Conservation (phyloP, 2,888 invertebrate species). For the Sclerodermus sp. region DNA sequence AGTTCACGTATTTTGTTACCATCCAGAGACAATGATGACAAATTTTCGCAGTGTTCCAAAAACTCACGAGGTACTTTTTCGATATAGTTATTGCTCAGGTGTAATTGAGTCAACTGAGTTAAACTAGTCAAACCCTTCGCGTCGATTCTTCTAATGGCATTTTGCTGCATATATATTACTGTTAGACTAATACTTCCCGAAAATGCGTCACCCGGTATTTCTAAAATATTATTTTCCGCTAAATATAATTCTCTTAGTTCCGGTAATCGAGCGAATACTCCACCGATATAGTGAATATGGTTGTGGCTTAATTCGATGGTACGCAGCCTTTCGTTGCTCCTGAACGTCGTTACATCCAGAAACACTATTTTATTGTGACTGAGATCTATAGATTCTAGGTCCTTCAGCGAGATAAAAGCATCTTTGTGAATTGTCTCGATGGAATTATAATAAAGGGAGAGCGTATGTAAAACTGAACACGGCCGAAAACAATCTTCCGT, state of each 20-base stretch:
- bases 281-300: constrained; percentile 82
- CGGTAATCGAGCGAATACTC: constrained; percentile 78
- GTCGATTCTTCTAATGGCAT: constrained; percentile 79
- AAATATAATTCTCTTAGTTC: constrained; percentile 81
- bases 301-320: constrained; percentile 88
- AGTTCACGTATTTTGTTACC: constrained; percentile 81
- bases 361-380: constrained; percentile 84
- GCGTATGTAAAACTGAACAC: constrained; percentile 76
- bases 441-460: constrained; percentile 83
- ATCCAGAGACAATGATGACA: constrained; percentile 83
- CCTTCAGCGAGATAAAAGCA: constrained; percentile 72
- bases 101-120: constrained; percentile 76
- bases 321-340: constrained; percentile 72
- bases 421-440: constrained; percentile 77
- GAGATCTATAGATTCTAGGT: constrained; percentile 81
- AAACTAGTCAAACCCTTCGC: constrained; percentile 74
- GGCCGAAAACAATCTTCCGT: constrained; percentile 76
- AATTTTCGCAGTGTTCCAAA: constrained; percentile 73
- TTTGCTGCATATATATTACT: constrained; percentile 83
- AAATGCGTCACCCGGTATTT: constrained; percentile 80
- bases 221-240: constrained; percentile 86
- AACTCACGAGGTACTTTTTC: constrained; percentile 75
- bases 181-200: constrained; percentile 73
- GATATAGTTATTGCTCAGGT: constrained; percentile 85
- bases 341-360: constrained; percentile 74